Evolutionary conservation across 2,113 vertebrate genomes (phyloP).

Genomic region (Irena cyanogastra): DNA sequence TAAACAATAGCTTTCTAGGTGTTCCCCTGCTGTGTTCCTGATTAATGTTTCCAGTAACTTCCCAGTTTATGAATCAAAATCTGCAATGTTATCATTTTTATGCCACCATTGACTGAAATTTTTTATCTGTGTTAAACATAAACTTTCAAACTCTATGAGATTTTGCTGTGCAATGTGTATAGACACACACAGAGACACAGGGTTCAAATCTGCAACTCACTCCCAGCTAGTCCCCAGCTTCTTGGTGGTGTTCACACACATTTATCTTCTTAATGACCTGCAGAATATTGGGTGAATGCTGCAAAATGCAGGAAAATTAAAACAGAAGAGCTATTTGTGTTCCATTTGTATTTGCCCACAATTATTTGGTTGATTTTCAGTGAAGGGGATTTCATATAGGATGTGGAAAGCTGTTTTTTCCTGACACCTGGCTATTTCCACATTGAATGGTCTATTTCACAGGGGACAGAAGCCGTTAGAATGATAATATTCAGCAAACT

Average conservation of each 20-base stretch:
- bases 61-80: background rate
- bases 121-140: background rate
- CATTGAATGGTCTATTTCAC: background rate
- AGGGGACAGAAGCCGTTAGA: background rate
- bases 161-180: background rate
- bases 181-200: background rate
- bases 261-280: background rate
- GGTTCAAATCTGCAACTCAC: background rate
- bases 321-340: background rate
- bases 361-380: background rate
- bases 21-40: slow-evolving; percentile 7
- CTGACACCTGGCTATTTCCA: background rate
- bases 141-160: background rate
- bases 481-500: background rate
- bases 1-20: slow-evolving; percentile 56
- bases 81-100: background rate
- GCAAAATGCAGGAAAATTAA: background rate
- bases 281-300: background rate
- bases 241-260: background rate
- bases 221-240: background rate
- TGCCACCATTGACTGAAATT: background rate
- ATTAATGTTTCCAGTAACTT: slow-evolving; percentile 27
- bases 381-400: background rate
- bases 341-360: background rate
- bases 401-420: background rate